Base-by-base conservation (phyloP, 2,888 invertebrate genomes). In the Octonoba sinensis region DNA sequence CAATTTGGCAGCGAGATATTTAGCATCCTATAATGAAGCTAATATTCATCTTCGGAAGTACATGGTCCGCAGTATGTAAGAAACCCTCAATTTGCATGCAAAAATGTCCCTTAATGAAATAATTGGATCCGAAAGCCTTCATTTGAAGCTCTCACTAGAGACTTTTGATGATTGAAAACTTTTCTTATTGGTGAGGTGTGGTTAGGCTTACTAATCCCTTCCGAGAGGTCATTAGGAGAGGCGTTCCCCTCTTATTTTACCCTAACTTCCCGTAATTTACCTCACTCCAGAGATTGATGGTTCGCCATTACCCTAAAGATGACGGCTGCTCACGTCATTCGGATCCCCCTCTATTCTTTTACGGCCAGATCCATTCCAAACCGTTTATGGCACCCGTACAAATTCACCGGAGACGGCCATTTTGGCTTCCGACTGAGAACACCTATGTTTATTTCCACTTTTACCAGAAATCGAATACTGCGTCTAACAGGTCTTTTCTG, bases 221-320 rank as follows among this genome's bases (percentile, higher is more conserved):
- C 64, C 56, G 54, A 60, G 46, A 36, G 69, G 46, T 76, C 67
- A 76, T 76, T 76, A 76, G 20, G 51, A 59, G 75, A 67, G 75
- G 75, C 75, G 75, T 76, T 67, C 67, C 75, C 64, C 75, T 54
- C 60, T 73, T 36, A 73, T 73, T 73, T 73, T 73, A 62, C 64
- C 73, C 64, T 73, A 64, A 72, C 62, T 72, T 62, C 62, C 62
- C 62, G 36, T 62, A 66, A 75, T 75, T 67, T 76, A 76, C 51
- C 59, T 62, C 46, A 46, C 60, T 69, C 69, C 44, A 24, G 54
- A 69, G 67, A 76, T 76, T 59, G 67, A 76, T 67, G 75, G 67
- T 54, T 16, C 54, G 60, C 62, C 67, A 76, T 76, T 76, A 67
- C 36, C 49, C 46, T 67, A 60, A 47, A 69, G 67, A 76, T 76